Evolutionary conservation across 2,113 vertebrate species (phyloP).

Genomic region (Lates calcarifer): DNA sequence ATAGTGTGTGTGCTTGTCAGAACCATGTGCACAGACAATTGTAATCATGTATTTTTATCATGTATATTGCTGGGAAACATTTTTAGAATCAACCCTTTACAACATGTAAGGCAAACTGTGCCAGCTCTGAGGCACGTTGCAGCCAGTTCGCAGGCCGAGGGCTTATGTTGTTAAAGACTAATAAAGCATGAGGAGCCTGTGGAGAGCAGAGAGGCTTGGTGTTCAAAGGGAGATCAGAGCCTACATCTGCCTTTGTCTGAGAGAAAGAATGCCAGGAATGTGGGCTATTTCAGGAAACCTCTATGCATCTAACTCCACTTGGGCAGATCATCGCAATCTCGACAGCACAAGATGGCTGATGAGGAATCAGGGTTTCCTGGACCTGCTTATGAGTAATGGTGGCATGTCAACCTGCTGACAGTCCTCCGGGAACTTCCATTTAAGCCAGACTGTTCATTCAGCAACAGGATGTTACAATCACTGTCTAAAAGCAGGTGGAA

Average conservation of each 20-base stretch:
- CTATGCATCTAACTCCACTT: slow-evolving; percentile 63
- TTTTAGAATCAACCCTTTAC: slow-evolving; percentile 16
- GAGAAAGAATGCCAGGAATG: slow-evolving; percentile 81
- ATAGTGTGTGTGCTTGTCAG: slow-evolving; percentile 4
- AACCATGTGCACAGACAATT: slow-evolving; percentile 1
- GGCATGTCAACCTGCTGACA: slow-evolving; percentile 53
- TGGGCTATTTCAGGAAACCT: slow-evolving; percentile 77
- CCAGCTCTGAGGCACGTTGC: slow-evolving; percentile 34
- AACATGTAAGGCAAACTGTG: slow-evolving; percentile 30
- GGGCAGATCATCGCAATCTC: slow-evolving; percentile 48
- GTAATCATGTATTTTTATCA: slow-evolving; percentile 25
- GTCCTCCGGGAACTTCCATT: slow-evolving; percentile 53
- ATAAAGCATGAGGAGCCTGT: slow-evolving; percentile 75
- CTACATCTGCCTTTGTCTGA: slow-evolving; percentile 80
- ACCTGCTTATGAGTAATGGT: slow-evolving; percentile 55
- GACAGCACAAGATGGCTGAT: slow-evolving; percentile 68
- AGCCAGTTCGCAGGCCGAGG: slow-evolving; percentile 60
- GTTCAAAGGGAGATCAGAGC: slow-evolving; percentile 78
- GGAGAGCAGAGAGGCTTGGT: slow-evolving; percentile 61
- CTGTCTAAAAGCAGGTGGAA: slow-evolving; percentile 56
- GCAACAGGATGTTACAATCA: slow-evolving; percentile 44
- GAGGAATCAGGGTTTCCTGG: slow-evolving; percentile 56
- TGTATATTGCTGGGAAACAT: slow-evolving; percentile 30
- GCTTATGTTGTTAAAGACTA: slow-evolving; percentile 75
- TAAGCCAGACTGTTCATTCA: slow-evolving; percentile 44